A percentile compares a stretch with the other conserved stretches of the same genome.
These are phyloP conservation scores for Erebia aethiops DNA, from an alignment of 2,888 invertebrate genomes.

Conservation along the genomic window DNA sequence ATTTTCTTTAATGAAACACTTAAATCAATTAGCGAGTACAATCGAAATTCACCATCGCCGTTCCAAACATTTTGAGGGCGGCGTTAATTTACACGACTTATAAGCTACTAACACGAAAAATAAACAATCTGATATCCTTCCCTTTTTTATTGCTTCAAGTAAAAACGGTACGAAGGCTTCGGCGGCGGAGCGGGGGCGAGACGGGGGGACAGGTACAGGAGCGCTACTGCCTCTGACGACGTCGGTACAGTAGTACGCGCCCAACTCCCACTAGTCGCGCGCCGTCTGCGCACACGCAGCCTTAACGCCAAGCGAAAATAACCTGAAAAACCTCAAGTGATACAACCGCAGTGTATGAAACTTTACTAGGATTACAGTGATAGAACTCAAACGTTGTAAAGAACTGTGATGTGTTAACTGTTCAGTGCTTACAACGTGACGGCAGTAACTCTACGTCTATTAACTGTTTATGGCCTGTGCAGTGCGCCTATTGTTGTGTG, in stretches of 20 bases:
- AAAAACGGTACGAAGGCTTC: slow-evolving; percentile 74
- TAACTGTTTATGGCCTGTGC: slow-evolving; percentile 77
- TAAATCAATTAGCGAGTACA: slow-evolving; percentile 61
- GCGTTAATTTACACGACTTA: slow-evolving; percentile 79
- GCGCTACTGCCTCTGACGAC: slow-evolving; percentile 79
- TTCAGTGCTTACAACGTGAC: slow-evolving; percentile 49
- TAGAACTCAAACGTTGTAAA: slow-evolving; percentile 45
- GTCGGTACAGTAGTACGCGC: slow-evolving; percentile 75
- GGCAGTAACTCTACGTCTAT: slow-evolving; percentile 58
- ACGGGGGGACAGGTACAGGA: slow-evolving; percentile 65
- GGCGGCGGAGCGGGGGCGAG: slow-evolving; percentile 46
- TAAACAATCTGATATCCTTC: slow-evolving; percentile 79
- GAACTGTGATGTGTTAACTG: slow-evolving; percentile 46
- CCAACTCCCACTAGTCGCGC: slow-evolving; percentile 74
- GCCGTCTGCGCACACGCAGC: slow-evolving; percentile 73
- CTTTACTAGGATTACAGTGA: slow-evolving; percentile 72
- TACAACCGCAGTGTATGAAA: slow-evolving; percentile 47
- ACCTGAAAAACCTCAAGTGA: slow-evolving; percentile 43
- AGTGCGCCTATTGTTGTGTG: slow-evolving; percentile 74
- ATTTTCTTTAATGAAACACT: slow-evolving; percentile 40
- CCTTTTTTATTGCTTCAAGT: slow-evolving; percentile 78
- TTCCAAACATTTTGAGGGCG: slow-evolving; percentile 60
- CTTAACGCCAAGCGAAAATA: slow-evolving; percentile 54
- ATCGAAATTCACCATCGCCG: slow-evolving; percentile 62
- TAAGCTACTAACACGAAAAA: slow-evolving; percentile 80